phyloP scores from a whole-genome alignment of 2,113 vertebrate species.

The Melospiza georgiana region DNA sequence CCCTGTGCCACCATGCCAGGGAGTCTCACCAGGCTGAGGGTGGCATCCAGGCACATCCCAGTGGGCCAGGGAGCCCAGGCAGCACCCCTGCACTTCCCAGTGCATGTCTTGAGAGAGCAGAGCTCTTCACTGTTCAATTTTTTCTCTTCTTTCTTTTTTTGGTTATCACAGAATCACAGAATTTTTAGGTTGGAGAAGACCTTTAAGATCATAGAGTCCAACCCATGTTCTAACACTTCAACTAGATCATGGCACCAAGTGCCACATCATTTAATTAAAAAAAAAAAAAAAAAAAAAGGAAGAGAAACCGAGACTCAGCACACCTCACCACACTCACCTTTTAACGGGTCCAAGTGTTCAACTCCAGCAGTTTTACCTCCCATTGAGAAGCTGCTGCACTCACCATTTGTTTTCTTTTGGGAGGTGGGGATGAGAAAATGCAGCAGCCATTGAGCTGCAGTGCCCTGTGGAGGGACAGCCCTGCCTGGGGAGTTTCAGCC shows the following conservation, averaged over 20 bases:
- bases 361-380: background rate
- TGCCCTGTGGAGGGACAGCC: background rate
- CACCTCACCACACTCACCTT: background rate
- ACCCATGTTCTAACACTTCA: too few relatives aligned
- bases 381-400: background rate
- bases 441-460: rapidly evolving
- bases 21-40: background rate
- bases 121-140: background rate
- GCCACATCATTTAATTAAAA: too few relatives aligned
- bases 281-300: too few relatives aligned
- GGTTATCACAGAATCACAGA: too few relatives aligned
- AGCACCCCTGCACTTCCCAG: background rate
- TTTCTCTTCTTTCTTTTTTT: background rate
- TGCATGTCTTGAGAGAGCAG: rapidly evolving
- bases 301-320: background rate
- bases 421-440: background rate
- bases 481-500: background rate
- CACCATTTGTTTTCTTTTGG: background rate
- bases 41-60: background rate
- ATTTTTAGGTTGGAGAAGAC: too few relatives aligned
- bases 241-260: too few relatives aligned
- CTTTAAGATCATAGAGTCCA: too few relatives aligned
- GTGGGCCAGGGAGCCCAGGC: background rate
- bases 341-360: background rate
- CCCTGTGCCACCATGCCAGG: rapidly evolving